Conservation (phyloP, 2,113 vertebrate species). For the Vulpes vulpes region DNA sequence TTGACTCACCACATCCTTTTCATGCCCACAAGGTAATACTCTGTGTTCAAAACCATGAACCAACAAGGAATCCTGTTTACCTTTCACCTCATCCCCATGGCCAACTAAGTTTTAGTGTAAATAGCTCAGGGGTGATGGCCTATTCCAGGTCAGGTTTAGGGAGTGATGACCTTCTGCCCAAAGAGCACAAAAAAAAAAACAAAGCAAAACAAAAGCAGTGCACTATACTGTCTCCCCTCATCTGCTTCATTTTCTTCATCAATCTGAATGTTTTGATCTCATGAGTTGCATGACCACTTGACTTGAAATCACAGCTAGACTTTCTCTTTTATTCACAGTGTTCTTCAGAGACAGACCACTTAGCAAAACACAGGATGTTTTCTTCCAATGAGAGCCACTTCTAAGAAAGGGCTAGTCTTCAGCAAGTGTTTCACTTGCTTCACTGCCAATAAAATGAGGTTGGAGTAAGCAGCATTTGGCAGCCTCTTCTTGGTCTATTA, state of each 20-base stretch:
- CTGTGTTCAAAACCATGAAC: not conserved
- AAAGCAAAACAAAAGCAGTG: too few relatives aligned
- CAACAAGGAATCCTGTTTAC: not conserved
- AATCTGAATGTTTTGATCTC: not conserved
- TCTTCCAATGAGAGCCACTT: not conserved
- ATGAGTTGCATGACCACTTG: not conserved
- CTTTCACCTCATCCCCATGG: not conserved
- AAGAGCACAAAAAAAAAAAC: not conserved
- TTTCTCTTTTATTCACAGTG: slow-evolving; percentile 28
- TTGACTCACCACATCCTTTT: not conserved
- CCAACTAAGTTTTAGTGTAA: not conserved
- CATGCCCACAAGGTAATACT: not conserved
- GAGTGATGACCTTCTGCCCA: not conserved
- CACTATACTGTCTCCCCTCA: not conserved
- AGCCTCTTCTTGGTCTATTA: not conserved
- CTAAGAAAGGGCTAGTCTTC: slow-evolving; percentile 49
- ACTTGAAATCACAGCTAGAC: not conserved
- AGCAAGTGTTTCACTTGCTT: not conserved
- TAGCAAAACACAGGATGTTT: slow-evolving; percentile 58
- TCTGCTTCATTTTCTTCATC: not conserved
- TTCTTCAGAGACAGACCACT: slow-evolving; percentile 31
- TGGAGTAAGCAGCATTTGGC: not conserved
- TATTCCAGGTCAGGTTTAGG: not conserved
- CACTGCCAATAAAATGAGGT: not conserved
- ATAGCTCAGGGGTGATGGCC: not conserved